Evolutionary conservation across 2,113 vertebrate genomes (phyloP), one percentile per base, ranked within the genome.

Genomic region (Planiliza haematocheilus): DNA sequence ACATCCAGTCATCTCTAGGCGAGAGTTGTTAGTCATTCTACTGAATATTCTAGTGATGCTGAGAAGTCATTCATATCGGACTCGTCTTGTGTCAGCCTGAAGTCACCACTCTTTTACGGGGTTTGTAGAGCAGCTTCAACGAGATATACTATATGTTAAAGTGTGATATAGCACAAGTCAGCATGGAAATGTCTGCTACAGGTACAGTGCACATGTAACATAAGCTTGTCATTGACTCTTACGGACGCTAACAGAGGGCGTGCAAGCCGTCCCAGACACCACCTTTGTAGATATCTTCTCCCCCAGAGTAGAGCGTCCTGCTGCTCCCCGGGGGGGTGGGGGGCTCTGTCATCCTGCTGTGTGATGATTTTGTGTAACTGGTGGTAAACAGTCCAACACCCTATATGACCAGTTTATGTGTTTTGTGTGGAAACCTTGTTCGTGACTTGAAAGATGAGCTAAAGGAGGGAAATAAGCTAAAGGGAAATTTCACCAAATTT

Each of bases 221-320:
- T 52, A n/a, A n/a, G 68, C 48, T 57, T 45, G 57, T 79, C n/a
- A 3, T 38, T 37, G 34, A 70, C 45, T 20, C 20, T 41, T 3
- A 20, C 16, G 30, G 76, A 61, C 10, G 24, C 36, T 41, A 36
- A 37, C 21, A 11, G 55, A 66, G 65, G 14, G 8, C 43, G n/a
- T 57, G 65, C 48, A 43, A 60, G 24, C 8, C 56, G 41, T 66
- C 20, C 56, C 65, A 18, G 55, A 72, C 60, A 20, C 16, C 56
- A 58, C 51, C 69, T 74, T 49, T 86, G 86, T 91, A 88, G 81
- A 87, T 86, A 75, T 83, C 85, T 79, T 71, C 78, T 79, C 37
- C 24, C 24, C n/a, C n/a, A n/a, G n/a, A 5, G 24, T 2, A 79
- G 83, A 78, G 61, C 76, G 59, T 77, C 45, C 52, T 60, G 73